phyloP scores from a whole-genome alignment of 2,113 vertebrate species.

The Bothrops jararaca region DNA sequence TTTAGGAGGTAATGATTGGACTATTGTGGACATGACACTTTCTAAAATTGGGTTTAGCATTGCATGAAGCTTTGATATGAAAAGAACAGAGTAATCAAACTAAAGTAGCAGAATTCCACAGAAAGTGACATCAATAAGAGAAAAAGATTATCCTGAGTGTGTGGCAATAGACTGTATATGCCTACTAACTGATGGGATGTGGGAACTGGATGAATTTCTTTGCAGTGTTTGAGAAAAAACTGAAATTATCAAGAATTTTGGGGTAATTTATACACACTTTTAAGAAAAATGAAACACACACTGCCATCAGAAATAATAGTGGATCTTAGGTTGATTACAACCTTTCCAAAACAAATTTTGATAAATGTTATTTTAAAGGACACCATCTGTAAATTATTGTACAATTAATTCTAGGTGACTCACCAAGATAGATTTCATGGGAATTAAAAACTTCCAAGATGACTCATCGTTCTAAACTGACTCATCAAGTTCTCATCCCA shows the following conservation, averaged over 20 bases:
- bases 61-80: not conserved
- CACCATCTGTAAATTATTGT: not conserved
- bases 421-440: not conserved
- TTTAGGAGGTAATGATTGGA: not conserved
- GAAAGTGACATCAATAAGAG: not conserved
- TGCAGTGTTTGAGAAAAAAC: not conserved
- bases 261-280: not conserved
- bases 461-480: not conserved
- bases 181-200: not conserved
- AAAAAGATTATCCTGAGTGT: not conserved
- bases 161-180: not conserved
- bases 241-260: not conserved
- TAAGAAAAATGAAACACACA: not conserved
- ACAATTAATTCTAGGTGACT: not conserved
- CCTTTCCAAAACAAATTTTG: not conserved
- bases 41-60: not conserved
- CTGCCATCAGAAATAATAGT: not conserved
- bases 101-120: not conserved
- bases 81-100: not conserved
- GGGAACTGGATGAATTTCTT: not conserved
- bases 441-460: not conserved
- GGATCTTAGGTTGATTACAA: not conserved
- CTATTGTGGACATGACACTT: not conserved
- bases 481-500: not conserved
- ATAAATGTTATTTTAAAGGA: not conserved